Percentiles rank a stretch among this genome's conserved stretches.
These are phyloP conservation scores for Cynopterus brachyotis DNA, from an alignment of 2,113 vertebrate genomes.

Conservation along the genomic window DNA sequence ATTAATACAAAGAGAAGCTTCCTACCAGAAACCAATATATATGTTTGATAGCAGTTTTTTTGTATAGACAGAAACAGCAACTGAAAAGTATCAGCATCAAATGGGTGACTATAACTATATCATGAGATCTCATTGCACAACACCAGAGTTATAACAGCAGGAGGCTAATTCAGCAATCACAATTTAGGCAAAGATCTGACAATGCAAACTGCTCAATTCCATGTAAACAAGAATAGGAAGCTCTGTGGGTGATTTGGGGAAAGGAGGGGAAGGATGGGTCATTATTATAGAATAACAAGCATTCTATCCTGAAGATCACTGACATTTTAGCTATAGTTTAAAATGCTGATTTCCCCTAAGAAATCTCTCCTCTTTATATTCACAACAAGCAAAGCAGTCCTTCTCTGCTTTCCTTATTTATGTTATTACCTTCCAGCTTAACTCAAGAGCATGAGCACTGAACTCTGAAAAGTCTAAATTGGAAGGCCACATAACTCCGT, in stretches of 20 bases:
- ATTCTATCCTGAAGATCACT: conserved; percentile 17
- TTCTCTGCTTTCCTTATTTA: background rate
- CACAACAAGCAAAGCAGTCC: background rate
- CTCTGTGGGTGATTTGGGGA: background rate
- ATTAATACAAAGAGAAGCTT: background rate
- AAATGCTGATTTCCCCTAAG: background rate
- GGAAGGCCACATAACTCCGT: background rate
- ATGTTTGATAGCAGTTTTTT: conserved; percentile 44
- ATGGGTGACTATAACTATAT: conserved; percentile 36
- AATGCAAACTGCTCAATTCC: conserved; percentile 43
- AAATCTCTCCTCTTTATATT: background rate
- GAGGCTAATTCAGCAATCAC: conserved; percentile 65
- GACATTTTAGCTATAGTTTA: conserved; percentile 28
- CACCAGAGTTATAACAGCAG: conserved; percentile 51
- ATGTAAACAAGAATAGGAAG: conserved; percentile 21
- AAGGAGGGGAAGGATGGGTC: background rate
- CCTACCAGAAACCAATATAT: background rate
- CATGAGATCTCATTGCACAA: conserved; percentile 57
- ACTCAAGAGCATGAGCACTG: background rate
- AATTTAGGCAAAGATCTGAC: conserved; percentile 43
- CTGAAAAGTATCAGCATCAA: conserved; percentile 29
- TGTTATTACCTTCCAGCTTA: background rate
- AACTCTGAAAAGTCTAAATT: background rate
- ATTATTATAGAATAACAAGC: background rate
- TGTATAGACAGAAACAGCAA: conserved; percentile 40